Conservation (phyloP, 2,797 vertebrate species). For the Sitta carolinensis region DNA sequence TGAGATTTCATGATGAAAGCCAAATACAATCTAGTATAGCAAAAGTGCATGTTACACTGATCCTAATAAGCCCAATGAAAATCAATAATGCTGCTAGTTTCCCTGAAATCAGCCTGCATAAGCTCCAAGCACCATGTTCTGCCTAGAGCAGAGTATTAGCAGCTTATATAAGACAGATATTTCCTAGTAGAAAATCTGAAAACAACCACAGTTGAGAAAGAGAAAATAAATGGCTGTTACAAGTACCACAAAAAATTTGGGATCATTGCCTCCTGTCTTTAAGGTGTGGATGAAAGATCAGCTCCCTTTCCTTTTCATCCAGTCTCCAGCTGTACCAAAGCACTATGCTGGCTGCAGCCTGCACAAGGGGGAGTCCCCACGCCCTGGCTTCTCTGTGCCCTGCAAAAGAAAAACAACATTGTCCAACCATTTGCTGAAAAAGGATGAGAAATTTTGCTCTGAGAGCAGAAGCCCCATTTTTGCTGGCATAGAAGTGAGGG, state of each 20-base stretch:
- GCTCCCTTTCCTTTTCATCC: background rate
- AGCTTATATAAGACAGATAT: constrained; percentile 42
- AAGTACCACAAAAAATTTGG: background rate
- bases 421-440: background rate
- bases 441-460: constrained; percentile 8
- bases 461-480: constrained; percentile 14
- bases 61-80: constrained; percentile 75
- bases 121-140: constrained; percentile 59
- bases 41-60: constrained; percentile 70
- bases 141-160: constrained; percentile 66
- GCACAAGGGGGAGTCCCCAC: rapidly evolving
- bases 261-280: background rate
- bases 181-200: constrained; percentile 16
- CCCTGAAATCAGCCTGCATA: constrained; percentile 64
- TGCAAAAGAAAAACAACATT: background rate
- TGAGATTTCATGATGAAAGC: constrained; percentile 77
- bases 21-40: constrained; percentile 71
- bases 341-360: background rate
- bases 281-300: background rate
- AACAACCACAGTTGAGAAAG: background rate
- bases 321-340: background rate
- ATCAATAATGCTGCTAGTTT: constrained; percentile 75
- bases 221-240: background rate
- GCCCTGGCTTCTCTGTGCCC: background rate
- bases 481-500: background rate